Base-by-base conservation (phyloP, 2,888 invertebrate genomes). In the Bedellia somnulentella region DNA sequence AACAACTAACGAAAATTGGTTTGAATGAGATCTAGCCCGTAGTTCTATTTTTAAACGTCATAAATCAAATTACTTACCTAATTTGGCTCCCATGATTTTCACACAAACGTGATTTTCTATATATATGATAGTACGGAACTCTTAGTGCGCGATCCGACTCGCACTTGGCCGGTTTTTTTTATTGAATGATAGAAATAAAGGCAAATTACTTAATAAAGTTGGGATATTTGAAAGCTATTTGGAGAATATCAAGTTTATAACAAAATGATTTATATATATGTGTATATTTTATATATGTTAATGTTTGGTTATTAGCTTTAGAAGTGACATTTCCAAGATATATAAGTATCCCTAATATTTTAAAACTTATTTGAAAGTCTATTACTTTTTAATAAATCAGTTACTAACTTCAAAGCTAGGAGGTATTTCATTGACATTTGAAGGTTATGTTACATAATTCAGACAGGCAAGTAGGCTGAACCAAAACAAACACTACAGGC, bases 361-460 rank as follows among this genome's bases (percentile, higher is more conserved):
- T 25, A 15, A 25, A 13, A 9, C 9, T 25, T 13, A 13, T 14
- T 25, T 25, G 13, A 2, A 13, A 4, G 15, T 18, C 18, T 18
- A 9, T 18, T 5, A 25, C 15, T 25, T 2, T 10, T 22, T 4
- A 10, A 3, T 12, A 5, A 3, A 14, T n/a, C 12, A 11, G 9
- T 2, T 11, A 17, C 21, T 14, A 10, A 13, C 24, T 24, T 15
- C 9, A 30, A 23, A 32, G 27, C 32, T 35, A 49, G n/a, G n/a
- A n/a, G n/a, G n/a, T n/a, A n/a, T n/a, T 49, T 41, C 48, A 53
- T 59, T 62, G 62, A 60, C 60, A 58, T 40, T 56, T 66, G 63
- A 67, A 70, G 70, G 70, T 68, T 70, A 71, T 37, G 58, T 71
- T 71, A 71, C 64, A 68, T 71, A 68, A 71, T 60, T 49, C 18